Evolutionary conservation across 2,797 vertebrate species (phyloP), one percentile per base, ranked within the genome.

Genomic region (Danionella dracula): DNA sequence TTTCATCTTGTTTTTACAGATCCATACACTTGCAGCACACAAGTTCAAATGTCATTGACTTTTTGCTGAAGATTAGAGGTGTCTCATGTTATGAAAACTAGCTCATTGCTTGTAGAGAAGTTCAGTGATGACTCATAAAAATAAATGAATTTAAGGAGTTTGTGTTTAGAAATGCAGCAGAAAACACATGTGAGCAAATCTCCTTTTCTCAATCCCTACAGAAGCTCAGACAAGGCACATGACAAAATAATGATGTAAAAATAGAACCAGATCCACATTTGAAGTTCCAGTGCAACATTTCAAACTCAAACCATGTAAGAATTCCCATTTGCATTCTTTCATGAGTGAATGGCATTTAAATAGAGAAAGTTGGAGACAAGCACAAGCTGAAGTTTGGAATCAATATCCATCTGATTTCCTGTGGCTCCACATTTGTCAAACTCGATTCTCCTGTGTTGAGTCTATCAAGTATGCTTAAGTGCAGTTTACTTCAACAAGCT

Each of bases 381-480:
- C 34, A 17, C 44, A 70, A 63, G 45, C 61, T 60, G 12, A 67
- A 48, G 42, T 42, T 11, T 68, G 32, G 10, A 55, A 69, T 69
- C 50, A 37, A 68, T 63, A 55, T 63, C 23, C n/a, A 44, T 19
- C 51, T 34, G 62, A 61, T 66, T 60, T 66, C 53, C 62, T 60
- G 69, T 45, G 35, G 32, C 55, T 59, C 19, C 9, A 23, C 49
- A 46, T 61, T 45, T 45, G 20, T 66, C 54, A 66, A 27, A 23
- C 54, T 40, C 49, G 37, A 59, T 51, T 66, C 50, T 32, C 56
- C 41, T 42, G 44, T 71, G 69, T 66, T 72, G 64, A 68, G 70
- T 72, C 70, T 57, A 37, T 62, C 59, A 72, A 44, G 46, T 72
- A 61, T 62, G 40, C 50, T 23, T 63, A 62, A 68, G 70, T 57